Evolutionary conservation across 2,888 invertebrate species (phyloP).

Genomic region (Perdita meconis): DNA sequence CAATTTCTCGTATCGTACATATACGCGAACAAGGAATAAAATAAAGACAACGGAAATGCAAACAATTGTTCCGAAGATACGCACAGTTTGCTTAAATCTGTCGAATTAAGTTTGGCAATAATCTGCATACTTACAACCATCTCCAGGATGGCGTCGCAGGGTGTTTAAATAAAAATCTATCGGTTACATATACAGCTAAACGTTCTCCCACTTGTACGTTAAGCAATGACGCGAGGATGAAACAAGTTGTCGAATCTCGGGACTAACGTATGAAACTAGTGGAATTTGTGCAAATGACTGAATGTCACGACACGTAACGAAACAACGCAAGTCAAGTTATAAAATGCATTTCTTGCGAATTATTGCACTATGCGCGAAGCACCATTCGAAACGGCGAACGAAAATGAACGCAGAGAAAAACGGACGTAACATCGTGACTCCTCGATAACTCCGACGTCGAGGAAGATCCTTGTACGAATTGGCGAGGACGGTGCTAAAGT

Average conservation of each 20-base stretch:
- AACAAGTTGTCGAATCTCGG: neutral
- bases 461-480: constrained; percentile 47
- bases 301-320: neutral
- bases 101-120: constrained; percentile 31
- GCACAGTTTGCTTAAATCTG: constrained; percentile 5
- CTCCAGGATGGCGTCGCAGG: constrained; percentile 9
- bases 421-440: constrained; percentile 16
- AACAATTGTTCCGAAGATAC: neutral
- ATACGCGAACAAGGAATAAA: constrained; percentile 1
- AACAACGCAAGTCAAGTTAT: constrained; percentile 3
- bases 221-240: constrained; percentile 9
- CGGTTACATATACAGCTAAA: constrained; percentile 8
- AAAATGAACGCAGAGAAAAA: constrained; percentile 17
- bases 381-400: constrained; percentile 12
- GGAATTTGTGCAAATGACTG: constrained; percentile 29
- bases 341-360: constrained; percentile 2
- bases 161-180: constrained; percentile 17
- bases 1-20: constrained; percentile 2
- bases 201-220: constrained; percentile 1
- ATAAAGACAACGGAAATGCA: constrained; percentile 1
- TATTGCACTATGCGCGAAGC: constrained; percentile 37
- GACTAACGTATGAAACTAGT: neutral
- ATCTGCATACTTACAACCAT: constrained; percentile 23
- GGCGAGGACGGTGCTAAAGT: constrained; percentile 57
- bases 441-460: constrained; percentile 2